Base-by-base conservation (phyloP, 2,113 vertebrate genomes). In the Salminus brasiliensis region DNA sequence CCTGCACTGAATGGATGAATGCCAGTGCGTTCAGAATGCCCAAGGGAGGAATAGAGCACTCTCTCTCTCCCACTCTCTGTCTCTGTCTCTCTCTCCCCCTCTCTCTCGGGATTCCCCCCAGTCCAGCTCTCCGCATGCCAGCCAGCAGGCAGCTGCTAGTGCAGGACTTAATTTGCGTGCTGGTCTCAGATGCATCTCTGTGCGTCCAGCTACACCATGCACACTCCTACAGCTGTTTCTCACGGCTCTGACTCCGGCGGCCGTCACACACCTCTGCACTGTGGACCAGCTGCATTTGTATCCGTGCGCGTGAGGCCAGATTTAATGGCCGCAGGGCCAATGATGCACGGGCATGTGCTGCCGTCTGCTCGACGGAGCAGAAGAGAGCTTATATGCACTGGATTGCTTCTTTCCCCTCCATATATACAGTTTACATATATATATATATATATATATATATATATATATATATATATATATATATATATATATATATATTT, bases 1-100 rank as follows among this genome's bases (percentile, higher is more conserved):
- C 47, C 65, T 78, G 25, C 62, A 74, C 73, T 84, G 79, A 84
- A 81, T 81, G 71, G 71, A 75, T 84, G 75, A 84, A 84, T 84
- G 79, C 75, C 78, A 73, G 71, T 75, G 39, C 49, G 68, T 84
- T 84, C 68, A 81, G 75, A 84, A 84, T 75, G 72, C 79, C 74
- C 18, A 18, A 32, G 30, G 71, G 60, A 72, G 63, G 63, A 84
- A 84, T 84, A 84, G 78, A 81, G 69, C 63, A 29, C 52, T 72
- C 49, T 72, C 74, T 43, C 30, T 67, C 34, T 59, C 65, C 13
- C 74, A 39, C 60, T 66, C 62, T 41, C 30, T 53, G 41, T n/a
- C 52, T 49, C 73, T 76, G 39, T 75, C 57, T 75, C 10, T 7
- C 5, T 34, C n/a, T n/a, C 8, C 47, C 53, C 34, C 68, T 81